Evolutionary conservation across 2,888 invertebrate genomes (phyloP), one percentile per base, ranked within the genome.

Genomic region (Archaeoteleia sp.): DNA sequence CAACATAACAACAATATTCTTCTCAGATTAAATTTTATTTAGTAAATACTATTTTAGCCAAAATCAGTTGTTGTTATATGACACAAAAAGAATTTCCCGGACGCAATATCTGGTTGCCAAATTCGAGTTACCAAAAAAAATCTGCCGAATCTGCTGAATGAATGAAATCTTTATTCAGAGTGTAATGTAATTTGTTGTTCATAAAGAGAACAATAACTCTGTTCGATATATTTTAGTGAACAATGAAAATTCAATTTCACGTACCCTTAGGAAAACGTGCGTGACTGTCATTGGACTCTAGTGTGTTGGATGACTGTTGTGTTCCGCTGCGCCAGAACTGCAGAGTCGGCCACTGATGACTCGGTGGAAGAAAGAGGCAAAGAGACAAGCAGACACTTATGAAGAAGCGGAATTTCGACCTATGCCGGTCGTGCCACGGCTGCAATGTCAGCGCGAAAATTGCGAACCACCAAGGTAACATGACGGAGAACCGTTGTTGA

Each of bases 341-440:
- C 23, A 73, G 68, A 49, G 67, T 65, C 45, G 74, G 73, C 76
- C 75, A 76, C 70, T 76, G 74, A 58, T 73, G 63, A 40, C 67
- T 71, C 35, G 75, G 74, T 9, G 32, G 61, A 43, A 71, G 67
- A 12, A 73, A 53, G 12, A 67, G 62, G 23, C 63, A 53, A 68
- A 75, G 34, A 20, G 69, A 48, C 54, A 66, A 57, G 40, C 42
- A 51, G 39, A 46, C 30, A 23, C 23, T 6, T 6, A 5, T 10
- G 10, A 42, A 14, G 30, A 57, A 42, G 13, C 51, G 30, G 1
- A 37, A 42, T 30, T 34, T 29, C 37, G 53, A 45, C 6, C 39
- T 48, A 5, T 17, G 40, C 13, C 10, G 48, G 4, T 29, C 10
- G 17, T 30, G 14, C 30, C 27, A 53, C 43, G 54, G 20, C 6